Percentiles rank a stretch among this genome's conserved stretches.
Conservation (phyloP, 2,113 vertebrate species). For the Pelmatolapia mariae region DNA sequence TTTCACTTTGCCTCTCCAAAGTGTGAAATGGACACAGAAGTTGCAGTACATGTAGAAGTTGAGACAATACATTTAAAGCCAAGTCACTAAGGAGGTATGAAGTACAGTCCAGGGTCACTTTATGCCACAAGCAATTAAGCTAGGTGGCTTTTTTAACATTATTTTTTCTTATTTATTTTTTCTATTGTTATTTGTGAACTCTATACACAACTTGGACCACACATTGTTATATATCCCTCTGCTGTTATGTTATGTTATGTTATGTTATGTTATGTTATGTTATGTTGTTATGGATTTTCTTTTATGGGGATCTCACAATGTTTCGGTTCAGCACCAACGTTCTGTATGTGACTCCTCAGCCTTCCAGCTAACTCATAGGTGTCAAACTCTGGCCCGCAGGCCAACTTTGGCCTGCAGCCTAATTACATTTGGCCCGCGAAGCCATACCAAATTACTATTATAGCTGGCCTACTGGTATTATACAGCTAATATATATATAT, state of each 20-base stretch:
- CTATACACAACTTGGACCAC: background rate
- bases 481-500: no score
- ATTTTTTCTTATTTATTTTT: accelerated
- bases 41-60: background rate
- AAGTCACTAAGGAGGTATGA: background rate
- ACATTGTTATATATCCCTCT: background rate
- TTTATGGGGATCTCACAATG: background rate
- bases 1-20: background rate
- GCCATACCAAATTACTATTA: no score
- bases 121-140: background rate
- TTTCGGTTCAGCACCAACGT: no score
- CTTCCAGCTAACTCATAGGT: no score
- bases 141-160: background rate
- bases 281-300: background rate
- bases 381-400: no score
- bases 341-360: no score
- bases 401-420: no score
- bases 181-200: background rate
- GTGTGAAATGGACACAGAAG: background rate
- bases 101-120: background rate
- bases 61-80: background rate
- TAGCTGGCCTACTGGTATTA: no score
- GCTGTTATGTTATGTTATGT: no score
- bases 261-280: no score
- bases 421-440: no score